Evolutionary conservation across 2,113 vertebrate species (phyloP).

Genomic region (Crotalus horridus): DNA sequence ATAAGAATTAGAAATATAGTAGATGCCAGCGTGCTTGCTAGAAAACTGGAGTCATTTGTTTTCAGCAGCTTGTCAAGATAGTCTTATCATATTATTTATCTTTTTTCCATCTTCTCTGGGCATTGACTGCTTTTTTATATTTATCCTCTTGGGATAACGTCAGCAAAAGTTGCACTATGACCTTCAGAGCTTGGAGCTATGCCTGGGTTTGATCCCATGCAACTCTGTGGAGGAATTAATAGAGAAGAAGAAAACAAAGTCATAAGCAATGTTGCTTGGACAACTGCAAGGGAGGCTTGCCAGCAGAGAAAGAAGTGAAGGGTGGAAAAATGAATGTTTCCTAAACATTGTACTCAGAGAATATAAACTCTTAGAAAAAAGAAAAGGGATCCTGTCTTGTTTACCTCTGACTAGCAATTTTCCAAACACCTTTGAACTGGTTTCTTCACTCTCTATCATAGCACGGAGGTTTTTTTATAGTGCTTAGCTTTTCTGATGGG

Average conservation of each 20-base stretch:
- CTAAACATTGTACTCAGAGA: conserved; percentile 9
- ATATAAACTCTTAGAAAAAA: neutral
- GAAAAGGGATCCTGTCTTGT: neutral
- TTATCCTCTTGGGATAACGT: neutral
- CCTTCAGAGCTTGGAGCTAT: neutral
- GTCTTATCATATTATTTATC: too few relatives aligned
- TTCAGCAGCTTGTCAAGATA: neutral
- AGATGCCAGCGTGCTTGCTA: neutral
- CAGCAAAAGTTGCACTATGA: neutral
- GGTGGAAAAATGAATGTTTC: conserved; percentile 3
- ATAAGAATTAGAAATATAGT: neutral
- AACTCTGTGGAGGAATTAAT: neutral
- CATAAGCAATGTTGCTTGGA: neutral
- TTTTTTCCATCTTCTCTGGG: neutral
- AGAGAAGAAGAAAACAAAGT: conserved; percentile 2
- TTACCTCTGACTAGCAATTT: neutral
- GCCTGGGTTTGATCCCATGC: neutral
- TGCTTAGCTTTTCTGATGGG: neutral
- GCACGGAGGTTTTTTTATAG: neutral
- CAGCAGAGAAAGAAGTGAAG: neutral
- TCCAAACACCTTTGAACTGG: neutral
- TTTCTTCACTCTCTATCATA: neutral
- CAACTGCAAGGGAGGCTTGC: neutral
- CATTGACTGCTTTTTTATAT: neutral
- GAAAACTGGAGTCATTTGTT: neutral